A percentile compares a stretch with the other conserved stretches of the same genome.
These are phyloP conservation scores for Craterocephalus amniculus DNA, from an alignment of 2,797 vertebrate genomes.

Conservation along the genomic window DNA sequence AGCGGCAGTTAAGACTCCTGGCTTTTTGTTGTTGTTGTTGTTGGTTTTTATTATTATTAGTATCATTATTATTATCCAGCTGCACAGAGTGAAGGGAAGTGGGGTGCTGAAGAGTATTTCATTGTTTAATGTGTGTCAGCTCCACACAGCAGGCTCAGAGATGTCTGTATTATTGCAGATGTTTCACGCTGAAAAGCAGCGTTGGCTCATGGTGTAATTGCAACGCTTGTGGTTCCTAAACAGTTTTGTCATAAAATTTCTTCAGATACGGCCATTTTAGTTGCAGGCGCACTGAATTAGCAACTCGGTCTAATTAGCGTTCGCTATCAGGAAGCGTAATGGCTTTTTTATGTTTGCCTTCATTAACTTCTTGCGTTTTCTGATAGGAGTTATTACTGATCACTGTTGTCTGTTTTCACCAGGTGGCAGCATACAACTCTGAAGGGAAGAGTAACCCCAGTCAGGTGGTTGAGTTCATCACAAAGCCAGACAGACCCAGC, in stretches of 20 bases:
- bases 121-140: slow-evolving; percentile 41
- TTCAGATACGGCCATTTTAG: slow-evolving; percentile 32
- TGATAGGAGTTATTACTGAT: slow-evolving; percentile 10
- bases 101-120: slow-evolving; percentile 44
- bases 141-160: slow-evolving; percentile 28
- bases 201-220: slow-evolving; percentile 26
- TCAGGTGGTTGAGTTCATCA: slow-evolving; percentile 90
- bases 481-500: slow-evolving; percentile 91
- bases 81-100: slow-evolving; percentile 28
- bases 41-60: no score
- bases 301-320: slow-evolving; percentile 11
- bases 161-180: slow-evolving; percentile 46
- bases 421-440: slow-evolving; percentile 96
- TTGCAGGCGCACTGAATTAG: neutral
- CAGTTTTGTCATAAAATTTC: slow-evolving; percentile 10
- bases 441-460: slow-evolving; percentile 98
- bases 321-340: slow-evolving; percentile 38
- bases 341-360: slow-evolving; percentile 32
- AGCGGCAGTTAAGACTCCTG: slow-evolving; percentile 9
- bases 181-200: slow-evolving; percentile 32
- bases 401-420: slow-evolving; percentile 37
- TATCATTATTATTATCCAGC: slow-evolving; percentile 39
- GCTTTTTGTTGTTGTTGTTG: no score
- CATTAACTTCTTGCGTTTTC: slow-evolving; percentile 15
- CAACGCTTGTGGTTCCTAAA: slow-evolving; percentile 7